phyloP scores from a whole-genome alignment of 1,140 invertebrate genomes.

The Brachionus rubens region DNA sequence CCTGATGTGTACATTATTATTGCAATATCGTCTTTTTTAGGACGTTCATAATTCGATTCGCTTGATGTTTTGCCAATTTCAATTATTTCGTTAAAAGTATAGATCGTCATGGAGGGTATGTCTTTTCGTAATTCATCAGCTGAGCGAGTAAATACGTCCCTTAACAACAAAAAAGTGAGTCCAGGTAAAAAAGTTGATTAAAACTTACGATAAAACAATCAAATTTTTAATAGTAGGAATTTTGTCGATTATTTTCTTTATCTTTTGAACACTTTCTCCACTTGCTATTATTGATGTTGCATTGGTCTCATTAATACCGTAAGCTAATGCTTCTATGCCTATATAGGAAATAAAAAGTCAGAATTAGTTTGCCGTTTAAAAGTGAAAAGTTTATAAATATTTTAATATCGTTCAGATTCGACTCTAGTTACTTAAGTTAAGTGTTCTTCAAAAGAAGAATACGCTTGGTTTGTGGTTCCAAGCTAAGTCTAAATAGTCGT shows the following conservation, averaged over 20 bases:
- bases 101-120: not conserved
- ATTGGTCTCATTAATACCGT: slow-evolving; percentile 17
- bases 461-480: no score
- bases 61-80: slow-evolving; percentile 6
- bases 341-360: not conserved
- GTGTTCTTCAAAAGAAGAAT: no score
- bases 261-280: slow-evolving; percentile 20
- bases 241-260: slow-evolving; percentile 34
- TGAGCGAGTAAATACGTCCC: not conserved
- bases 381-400: no score
- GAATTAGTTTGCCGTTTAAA: no score
- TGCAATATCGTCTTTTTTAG: slow-evolving; percentile 53
- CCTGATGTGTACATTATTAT: slow-evolving; percentile 63
- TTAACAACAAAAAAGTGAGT: not conserved
- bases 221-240: slow-evolving; percentile 16
- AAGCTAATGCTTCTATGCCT: not conserved
- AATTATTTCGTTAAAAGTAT: not conserved
- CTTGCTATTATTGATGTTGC: slow-evolving; percentile 29
- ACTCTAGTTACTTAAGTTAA: no score
- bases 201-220: slow-evolving; percentile 13
- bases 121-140: not conserved
- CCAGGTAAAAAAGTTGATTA: not conserved
- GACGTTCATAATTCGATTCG: not conserved
- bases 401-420: no score
- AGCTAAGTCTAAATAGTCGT: no score